Conservation (phyloP, 2,888 invertebrate genomes). For the Maniola hyperantus region DNA sequence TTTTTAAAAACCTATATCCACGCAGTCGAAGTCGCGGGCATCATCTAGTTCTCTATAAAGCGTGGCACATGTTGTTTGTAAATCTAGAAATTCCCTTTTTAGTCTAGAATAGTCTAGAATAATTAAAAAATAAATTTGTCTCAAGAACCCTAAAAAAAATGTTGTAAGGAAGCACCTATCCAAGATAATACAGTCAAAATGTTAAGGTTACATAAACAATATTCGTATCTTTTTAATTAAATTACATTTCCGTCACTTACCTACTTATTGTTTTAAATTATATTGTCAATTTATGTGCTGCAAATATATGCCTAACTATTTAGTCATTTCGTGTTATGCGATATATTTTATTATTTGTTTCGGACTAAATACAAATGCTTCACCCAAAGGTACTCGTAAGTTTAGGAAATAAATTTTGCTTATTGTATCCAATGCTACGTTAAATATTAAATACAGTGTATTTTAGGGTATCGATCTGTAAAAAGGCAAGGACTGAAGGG, state of each 20-base stretch:
- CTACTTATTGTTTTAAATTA: not conserved
- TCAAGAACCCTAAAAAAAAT: not conserved
- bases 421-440: not conserved
- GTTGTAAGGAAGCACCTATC: not conserved
- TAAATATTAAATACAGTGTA: not conserved
- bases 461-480: slow-evolving; percentile 1
- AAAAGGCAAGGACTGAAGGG: not conserved
- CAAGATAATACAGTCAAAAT: slow-evolving; percentile 1
- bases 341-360: not conserved
- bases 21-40: no score
- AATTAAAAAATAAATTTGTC: not conserved
- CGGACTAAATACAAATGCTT: not conserved
- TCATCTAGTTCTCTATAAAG: no score
- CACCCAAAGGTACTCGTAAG: not conserved
- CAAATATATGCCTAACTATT: slow-evolving; percentile 6
- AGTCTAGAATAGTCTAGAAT: no score
- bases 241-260: not conserved
- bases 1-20: no score
- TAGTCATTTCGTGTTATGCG: not conserved
- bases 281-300: not conserved
- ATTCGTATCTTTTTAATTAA: not conserved
- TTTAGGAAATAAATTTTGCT: not conserved
- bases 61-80: no score
- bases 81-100: no score
- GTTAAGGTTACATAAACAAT: not conserved